A percentile compares a stretch with the other conserved stretches of the same genome.
These are phyloP conservation scores for Anguilla pacifica DNA, from an alignment of 2,797 vertebrate genomes.

Conservation along the genomic window DNA sequence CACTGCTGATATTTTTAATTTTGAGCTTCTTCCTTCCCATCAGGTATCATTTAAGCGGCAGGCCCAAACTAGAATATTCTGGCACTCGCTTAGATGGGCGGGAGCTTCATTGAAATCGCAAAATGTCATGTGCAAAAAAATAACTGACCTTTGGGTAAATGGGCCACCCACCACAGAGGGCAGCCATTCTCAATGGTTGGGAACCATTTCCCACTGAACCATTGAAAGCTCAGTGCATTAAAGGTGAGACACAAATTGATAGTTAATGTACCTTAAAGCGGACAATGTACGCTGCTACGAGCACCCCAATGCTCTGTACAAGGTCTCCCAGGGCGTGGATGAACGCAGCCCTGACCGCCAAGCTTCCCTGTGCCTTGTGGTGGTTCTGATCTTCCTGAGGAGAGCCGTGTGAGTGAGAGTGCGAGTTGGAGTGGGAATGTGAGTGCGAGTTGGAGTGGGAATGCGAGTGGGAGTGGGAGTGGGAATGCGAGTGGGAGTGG, in stretches of 20 bases:
- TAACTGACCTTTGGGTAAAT: neutral
- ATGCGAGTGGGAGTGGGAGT: slow-evolving; percentile 56
- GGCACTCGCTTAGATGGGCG: neutral
- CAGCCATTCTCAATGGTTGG: neutral
- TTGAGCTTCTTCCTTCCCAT: neutral
- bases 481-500: slow-evolving; percentile 29
- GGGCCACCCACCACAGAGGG: neutral
- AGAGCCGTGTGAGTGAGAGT: slow-evolving; percentile 41
- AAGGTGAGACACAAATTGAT: neutral
- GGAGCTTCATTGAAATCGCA: neutral
- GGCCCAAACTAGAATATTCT: neutral
- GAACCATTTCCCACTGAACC: neutral
- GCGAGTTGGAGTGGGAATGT: slow-evolving; percentile 65
- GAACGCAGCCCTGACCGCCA: slow-evolving; percentile 92
- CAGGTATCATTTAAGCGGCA: neutral
- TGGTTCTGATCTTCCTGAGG: slow-evolving; percentile 44
- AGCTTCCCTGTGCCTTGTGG: slow-evolving; percentile 75
- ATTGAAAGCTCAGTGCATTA: neutral
- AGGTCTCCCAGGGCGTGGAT: slow-evolving; percentile 95
- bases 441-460: slow-evolving; percentile 18
- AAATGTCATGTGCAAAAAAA: neutral
- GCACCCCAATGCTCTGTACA: slow-evolving; percentile 92
- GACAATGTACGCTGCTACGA: slow-evolving; percentile 92
- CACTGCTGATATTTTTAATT: neutral
- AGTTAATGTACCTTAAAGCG: slow-evolving; percentile 87